A percentile compares a stretch with the other conserved stretches of the same genome.
phyloP scores from a whole-genome alignment of 2,113 vertebrate genomes.

The Potamarius usumacintae region DNA sequence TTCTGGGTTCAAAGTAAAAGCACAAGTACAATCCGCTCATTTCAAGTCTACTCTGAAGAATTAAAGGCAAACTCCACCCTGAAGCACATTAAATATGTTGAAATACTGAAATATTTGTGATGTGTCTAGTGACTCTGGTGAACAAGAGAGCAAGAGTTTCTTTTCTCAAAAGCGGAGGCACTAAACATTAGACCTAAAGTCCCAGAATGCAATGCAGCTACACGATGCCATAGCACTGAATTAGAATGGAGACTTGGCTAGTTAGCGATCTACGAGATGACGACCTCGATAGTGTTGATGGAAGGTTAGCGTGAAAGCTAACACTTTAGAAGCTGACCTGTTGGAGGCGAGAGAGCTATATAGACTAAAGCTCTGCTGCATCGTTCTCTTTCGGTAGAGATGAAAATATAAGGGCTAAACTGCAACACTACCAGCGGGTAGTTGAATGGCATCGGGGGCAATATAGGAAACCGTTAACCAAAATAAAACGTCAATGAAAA shows the following conservation, averaged over 20 bases:
- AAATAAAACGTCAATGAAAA: not conserved
- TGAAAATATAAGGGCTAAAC: not conserved
- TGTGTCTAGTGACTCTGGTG: not conserved
- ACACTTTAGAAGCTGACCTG: not conserved
- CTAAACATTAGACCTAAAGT: not conserved
- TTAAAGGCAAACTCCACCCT: not conserved
- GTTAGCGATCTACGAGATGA: not conserved
- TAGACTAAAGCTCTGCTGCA: not conserved
- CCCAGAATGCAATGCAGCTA: not conserved
- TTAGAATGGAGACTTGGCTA: not conserved
- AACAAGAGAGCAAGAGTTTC: not conserved
- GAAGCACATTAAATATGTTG: not conserved
- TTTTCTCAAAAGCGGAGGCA: not conserved
- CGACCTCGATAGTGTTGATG: not conserved
- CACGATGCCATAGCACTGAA: not conserved
- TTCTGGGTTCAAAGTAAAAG: not conserved
- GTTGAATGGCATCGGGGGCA: not conserved
- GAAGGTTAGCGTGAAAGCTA: not conserved
- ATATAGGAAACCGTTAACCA: not conserved
- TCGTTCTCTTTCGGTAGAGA: not conserved
- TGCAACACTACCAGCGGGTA: not conserved
- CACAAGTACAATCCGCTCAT: not conserved
- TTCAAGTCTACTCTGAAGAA: not conserved
- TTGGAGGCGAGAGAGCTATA: not conserved
- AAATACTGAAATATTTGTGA: not conserved